phyloP scores from a whole-genome alignment of 1,140 invertebrate species.

The Pachypeltis micranthus region DNA sequence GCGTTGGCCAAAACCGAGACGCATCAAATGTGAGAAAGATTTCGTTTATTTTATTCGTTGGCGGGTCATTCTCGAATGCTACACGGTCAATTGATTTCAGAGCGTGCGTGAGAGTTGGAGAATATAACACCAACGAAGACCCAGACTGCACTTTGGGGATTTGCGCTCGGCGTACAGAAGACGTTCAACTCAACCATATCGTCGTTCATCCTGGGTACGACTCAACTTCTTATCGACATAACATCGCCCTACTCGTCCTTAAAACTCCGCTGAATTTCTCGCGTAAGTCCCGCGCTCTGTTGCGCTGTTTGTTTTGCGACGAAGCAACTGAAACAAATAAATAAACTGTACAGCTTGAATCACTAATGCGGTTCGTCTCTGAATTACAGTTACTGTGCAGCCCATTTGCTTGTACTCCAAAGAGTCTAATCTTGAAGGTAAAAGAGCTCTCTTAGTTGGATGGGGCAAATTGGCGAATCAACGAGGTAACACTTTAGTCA shows the following conservation, averaged over 20 bases:
- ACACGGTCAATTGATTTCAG: slow-evolving; percentile 35
- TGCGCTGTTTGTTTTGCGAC: no score
- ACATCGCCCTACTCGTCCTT: slow-evolving; percentile 52
- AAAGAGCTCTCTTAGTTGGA: slow-evolving; percentile 38
- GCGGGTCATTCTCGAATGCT: not conserved
- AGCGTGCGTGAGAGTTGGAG: slow-evolving; percentile 48
- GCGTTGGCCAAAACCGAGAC: slow-evolving; percentile 52
- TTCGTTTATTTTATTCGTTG: no score
- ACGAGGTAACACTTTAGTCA: slow-evolving; percentile 23
- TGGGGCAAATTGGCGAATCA: slow-evolving; percentile 40
- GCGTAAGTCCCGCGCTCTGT: slow-evolving; percentile 37
- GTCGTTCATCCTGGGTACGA: slow-evolving; percentile 56
- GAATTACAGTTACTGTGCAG: slow-evolving; percentile 40
- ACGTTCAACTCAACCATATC: slow-evolving; percentile 49
- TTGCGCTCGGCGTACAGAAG: slow-evolving; percentile 49
- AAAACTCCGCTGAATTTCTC: slow-evolving; percentile 52
- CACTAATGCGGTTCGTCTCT: no score
- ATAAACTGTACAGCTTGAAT: no score
- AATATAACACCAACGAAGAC: slow-evolving; percentile 46
- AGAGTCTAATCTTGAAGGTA: slow-evolving; percentile 26
- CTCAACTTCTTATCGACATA: slow-evolving; percentile 50
- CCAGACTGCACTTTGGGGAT: slow-evolving; percentile 54
- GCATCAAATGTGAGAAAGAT: slow-evolving; percentile 47
- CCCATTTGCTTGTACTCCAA: slow-evolving; percentile 36
- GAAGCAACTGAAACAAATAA: no score